Evolutionary conservation across 35 echinoderm and acorn worm genomes (phyloP).

Genomic region (Antedon bifida): DNA sequence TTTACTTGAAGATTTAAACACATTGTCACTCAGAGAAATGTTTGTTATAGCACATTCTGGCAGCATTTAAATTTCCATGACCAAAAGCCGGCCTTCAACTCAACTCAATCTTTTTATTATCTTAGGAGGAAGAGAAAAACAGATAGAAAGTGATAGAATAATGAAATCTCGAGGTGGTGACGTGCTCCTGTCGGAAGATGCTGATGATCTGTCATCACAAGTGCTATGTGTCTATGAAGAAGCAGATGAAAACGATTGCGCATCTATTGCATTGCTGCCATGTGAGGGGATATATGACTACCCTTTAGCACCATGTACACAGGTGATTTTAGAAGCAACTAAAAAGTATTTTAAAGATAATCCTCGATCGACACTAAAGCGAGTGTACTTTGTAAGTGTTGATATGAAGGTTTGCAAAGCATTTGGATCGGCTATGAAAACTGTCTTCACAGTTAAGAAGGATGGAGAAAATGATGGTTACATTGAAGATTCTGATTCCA

Average conservation of each 20-base stretch:
- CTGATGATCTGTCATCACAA: conserved; percentile 17
- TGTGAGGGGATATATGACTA: conserved; percentile 27
- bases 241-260: background rate
- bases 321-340: conserved; percentile 6
- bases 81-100: too few species aligned
- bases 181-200: background rate
- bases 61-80: too few species aligned
- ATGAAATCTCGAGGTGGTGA: background rate
- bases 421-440: background rate
- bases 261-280: conserved; percentile 30
- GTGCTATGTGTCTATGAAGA: background rate
- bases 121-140: conserved; percentile 18
- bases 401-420: background rate
- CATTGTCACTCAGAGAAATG: too few species aligned
- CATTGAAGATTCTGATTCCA: background rate
- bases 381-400: background rate
- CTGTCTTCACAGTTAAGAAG: background rate
- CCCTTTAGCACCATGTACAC: conserved; percentile 14
- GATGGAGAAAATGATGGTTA: background rate
- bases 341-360: background rate
- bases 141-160: conserved; percentile 15
- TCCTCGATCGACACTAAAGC: background rate
- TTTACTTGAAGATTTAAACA: too few species aligned
- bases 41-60: too few species aligned
- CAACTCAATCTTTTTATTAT: too few species aligned